A percentile compares a stretch with the other conserved stretches of the same genome.
Evolutionary conservation across 2,797 vertebrate species (phyloP).

Genomic region (Ptychadena robeensis): DNA sequence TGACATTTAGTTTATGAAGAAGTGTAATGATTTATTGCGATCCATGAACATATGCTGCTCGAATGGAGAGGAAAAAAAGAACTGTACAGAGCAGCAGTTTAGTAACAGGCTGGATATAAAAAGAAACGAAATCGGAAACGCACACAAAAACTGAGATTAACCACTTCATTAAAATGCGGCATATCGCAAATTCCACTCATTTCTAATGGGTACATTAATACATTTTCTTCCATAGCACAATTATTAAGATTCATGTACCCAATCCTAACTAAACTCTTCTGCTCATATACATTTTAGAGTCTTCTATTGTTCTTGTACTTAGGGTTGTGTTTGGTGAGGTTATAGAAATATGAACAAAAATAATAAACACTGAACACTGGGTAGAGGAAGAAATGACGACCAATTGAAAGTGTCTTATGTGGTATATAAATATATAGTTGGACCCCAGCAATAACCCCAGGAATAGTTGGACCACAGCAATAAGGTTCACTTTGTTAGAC

Average conservation of each 20-base stretch:
- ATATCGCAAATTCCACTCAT: not conserved
- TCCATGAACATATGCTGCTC: conserved; percentile 25
- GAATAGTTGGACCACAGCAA: too few species aligned
- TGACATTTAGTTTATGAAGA: conserved; percentile 51
- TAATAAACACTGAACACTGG: too few species aligned
- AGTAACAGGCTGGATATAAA: not conserved
- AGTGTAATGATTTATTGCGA: conserved; percentile 40
- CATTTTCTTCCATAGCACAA: too few species aligned
- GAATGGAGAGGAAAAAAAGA: not conserved
- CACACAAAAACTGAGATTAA: not conserved
- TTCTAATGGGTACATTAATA: too few species aligned
- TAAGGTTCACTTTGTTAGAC: too few species aligned
- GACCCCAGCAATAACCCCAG: too few species aligned
- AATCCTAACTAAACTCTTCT: too few species aligned
- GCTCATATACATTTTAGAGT: not conserved
- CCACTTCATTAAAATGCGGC: not conserved
- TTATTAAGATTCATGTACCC: too few species aligned
- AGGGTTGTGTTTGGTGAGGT: not conserved
- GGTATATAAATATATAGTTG: too few species aligned
- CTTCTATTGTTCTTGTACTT: not conserved
- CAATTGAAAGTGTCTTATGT: too few species aligned
- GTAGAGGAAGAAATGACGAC: too few species aligned
- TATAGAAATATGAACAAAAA: not conserved
- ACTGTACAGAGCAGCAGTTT: conserved; percentile 18
- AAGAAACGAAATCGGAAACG: not conserved